Evolutionary conservation across 2,113 vertebrate genomes (phyloP).

Genomic region (Nyctibius bracteatus): DNA sequence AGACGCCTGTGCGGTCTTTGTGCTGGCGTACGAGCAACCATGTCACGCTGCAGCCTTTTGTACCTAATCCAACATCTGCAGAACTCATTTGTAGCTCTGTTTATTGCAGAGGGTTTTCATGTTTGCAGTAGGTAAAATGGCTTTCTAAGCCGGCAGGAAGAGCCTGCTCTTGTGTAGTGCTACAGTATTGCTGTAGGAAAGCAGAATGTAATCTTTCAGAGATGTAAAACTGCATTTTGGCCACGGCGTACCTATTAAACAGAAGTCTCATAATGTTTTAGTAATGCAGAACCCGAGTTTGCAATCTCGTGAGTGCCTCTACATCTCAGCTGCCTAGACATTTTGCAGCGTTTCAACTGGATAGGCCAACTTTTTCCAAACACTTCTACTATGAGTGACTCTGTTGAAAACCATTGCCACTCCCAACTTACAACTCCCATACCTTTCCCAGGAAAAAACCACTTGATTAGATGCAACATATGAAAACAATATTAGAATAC

Average conservation of each 20-base stretch:
- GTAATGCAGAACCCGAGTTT: background rate
- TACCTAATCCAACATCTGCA: background rate
- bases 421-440: background rate
- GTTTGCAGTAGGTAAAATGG: background rate
- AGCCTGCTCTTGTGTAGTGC: background rate
- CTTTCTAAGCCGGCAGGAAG: background rate
- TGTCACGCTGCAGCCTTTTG: background rate
- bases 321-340: background rate
- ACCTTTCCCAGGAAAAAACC: background rate
- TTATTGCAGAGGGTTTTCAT: background rate
- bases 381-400: background rate
- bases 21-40: accelerated
- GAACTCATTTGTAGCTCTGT: background rate
- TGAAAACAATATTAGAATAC: background rate
- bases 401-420: background rate
- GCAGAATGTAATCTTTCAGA: background rate
- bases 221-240: background rate
- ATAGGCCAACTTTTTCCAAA: background rate
- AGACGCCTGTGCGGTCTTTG: background rate
- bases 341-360: background rate
- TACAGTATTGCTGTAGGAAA: background rate
- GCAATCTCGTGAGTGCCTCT: background rate
- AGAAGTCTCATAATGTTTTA: accelerated
- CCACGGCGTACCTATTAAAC: accelerated
- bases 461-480: background rate